Conservation (phyloP, 2,888 invertebrate genomes). For the Cosmorhoe ocellata region DNA sequence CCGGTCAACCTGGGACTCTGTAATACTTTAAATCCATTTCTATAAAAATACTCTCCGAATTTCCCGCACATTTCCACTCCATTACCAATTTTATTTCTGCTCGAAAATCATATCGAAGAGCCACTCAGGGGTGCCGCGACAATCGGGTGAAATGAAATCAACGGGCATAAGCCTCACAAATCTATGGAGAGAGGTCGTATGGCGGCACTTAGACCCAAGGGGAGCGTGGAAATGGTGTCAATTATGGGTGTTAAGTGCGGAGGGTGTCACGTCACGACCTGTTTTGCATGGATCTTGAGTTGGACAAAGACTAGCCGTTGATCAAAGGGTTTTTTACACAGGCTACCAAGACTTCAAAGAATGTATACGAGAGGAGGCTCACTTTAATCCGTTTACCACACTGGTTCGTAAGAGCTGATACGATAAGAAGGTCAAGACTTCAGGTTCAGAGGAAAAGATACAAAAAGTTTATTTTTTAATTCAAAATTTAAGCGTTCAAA, state of each 20-base stretch:
- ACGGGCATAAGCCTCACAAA: conserved; percentile 76
- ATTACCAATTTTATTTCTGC: conserved; percentile 78
- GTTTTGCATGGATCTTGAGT: conserved; percentile 45
- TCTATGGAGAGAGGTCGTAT: conserved; percentile 56
- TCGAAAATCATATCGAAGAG: conserved; percentile 69
- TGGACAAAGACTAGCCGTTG: conserved; percentile 23
- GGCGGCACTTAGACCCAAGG: conserved; percentile 63
- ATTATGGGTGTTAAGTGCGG: conserved; percentile 78
- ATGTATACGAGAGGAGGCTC: too few species aligned
- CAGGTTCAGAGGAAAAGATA: too few species aligned
- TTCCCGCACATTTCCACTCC: conserved; percentile 69
- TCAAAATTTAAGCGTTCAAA: too few species aligned
- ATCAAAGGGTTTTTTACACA: conserved; percentile 18
- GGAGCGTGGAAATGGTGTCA: conserved; percentile 74
- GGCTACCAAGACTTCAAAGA: too few species aligned
- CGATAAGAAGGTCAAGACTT: too few species aligned
- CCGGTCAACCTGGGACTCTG: conserved; percentile 36
- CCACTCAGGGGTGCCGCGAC: conserved; percentile 71
- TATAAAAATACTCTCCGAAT: conserved; percentile 48
- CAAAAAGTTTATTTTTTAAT: too few species aligned
- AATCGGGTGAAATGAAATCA: conserved; percentile 77
- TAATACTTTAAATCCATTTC: conserved; percentile 46
- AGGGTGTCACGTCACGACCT: conserved; percentile 40
- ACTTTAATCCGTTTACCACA: too few species aligned
- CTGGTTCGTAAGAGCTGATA: too few species aligned